These are phyloP conservation scores for Threskiornis aethiopicus DNA, from an alignment of 2,797 vertebrate species.

Conservation along the genomic window DNA sequence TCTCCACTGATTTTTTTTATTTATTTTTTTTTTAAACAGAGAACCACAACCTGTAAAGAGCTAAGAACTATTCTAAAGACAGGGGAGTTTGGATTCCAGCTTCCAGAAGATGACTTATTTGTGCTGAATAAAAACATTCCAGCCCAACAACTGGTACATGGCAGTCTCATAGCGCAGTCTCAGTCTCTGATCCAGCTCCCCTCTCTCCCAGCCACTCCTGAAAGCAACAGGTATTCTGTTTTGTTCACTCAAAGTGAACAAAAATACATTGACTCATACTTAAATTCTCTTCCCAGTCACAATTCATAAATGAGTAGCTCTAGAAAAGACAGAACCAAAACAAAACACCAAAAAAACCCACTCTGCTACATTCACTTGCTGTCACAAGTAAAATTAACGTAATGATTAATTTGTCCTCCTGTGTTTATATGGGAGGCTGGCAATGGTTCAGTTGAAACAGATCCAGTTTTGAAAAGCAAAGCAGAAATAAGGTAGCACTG, in stretches of 20 bases:
- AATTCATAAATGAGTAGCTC: background rate
- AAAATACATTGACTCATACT: background rate
- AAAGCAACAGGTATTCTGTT: background rate
- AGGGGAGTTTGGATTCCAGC: background rate
- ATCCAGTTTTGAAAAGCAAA: background rate
- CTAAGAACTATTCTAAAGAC: background rate
- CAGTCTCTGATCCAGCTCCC: background rate
- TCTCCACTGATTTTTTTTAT: background rate
- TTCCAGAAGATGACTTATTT: background rate
- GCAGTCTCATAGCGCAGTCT: background rate
- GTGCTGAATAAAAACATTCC: background rate
- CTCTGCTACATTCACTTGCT: background rate
- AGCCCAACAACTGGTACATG: background rate
- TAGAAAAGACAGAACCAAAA: background rate
- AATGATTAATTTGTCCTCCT: slow-evolving; percentile 17
- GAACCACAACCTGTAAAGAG: background rate
- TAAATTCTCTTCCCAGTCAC: background rate
- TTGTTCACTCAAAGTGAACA: background rate
- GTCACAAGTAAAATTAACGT: slow-evolving; percentile 20
- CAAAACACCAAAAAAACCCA: background rate
- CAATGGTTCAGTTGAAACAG: slow-evolving; percentile 11
- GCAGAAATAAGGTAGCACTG: slow-evolving; percentile 19
- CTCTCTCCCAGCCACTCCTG: background rate
- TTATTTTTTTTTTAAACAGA: background rate
- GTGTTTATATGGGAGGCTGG: slow-evolving; percentile 2